Evolutionary conservation across 2,888 invertebrate genomes (phyloP), one percentile per base, ranked within the genome.

Genomic region (Cremastinae sp.): DNA sequence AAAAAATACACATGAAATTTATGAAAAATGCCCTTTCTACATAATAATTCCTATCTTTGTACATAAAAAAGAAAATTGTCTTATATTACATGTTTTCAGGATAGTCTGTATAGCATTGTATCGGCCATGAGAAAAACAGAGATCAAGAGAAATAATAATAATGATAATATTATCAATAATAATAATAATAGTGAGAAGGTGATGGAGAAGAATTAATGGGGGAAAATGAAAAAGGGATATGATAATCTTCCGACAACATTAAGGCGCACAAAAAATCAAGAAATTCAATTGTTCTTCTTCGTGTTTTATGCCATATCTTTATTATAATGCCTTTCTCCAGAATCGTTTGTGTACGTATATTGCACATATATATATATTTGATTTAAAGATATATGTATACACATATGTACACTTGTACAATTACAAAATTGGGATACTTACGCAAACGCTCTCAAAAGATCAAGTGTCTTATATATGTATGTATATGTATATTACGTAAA

Each of bases 241-340:
- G 69, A 74, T 69, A 78, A 72, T 59, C 74, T 78, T 80, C 74
- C 75, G 80, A 83, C 80, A 83, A 83, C 83, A 83, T 85, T 85
- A 85, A 80, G 75, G 83, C 86, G 85, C 86, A 86, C 84, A 85
- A 28, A 28, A 83, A 82, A 78, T 76, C 79, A 80, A 79, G 70
- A 80, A 28, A 84, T 85, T 83, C 83, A 84, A 83, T 82, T 85
- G 83, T 85, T 83, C 82, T n/a, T 85, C 82, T 84, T 83, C 83
- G 82, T 85, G 83, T 85, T 85, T 83, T 79, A 81, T 43, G 72
- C 82, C 82, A 81, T 83, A 82, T 81, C 81, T 84, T 84, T 83
- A 81, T 83, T 82, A 82, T 5, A 51, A 51, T 72, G 68, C 62
- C 58, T 72, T 68, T 74, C 75, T 75, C 71, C 78, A 71, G 49